phyloP scores from a whole-genome alignment of 2,888 invertebrate genomes.

The Xanthorhoe spadicearia region DNA sequence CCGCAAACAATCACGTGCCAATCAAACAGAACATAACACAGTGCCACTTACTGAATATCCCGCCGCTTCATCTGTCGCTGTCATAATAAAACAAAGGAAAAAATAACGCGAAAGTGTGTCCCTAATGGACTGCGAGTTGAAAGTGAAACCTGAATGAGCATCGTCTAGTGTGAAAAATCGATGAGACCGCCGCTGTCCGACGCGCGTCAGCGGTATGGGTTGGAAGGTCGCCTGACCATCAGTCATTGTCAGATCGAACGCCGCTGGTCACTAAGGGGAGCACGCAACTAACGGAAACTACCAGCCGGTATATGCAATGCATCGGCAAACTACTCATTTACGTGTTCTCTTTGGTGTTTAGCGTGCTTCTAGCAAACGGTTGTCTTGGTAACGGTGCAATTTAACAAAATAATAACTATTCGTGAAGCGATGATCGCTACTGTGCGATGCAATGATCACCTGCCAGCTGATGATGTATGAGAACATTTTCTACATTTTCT shows the following conservation, averaged over 20 bases:
- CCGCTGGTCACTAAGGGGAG: conserved; percentile 43
- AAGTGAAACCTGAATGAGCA: conserved; percentile 71
- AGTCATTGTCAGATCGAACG: conserved; percentile 62
- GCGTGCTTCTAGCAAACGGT: conserved; percentile 64
- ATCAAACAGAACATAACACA: conserved; percentile 61
- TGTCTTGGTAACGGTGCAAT: conserved; percentile 69
- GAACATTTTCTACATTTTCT: conserved; percentile 79
- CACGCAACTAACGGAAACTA: conserved; percentile 54
- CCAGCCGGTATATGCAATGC: conserved; percentile 26
- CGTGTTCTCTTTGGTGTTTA: conserved; percentile 49
- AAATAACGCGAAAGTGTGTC: conserved; percentile 56
- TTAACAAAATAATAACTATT: conserved; percentile 53
- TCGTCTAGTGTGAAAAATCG: conserved; percentile 71
- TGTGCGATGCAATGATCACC: conserved; percentile 71
- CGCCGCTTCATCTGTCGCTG: conserved; percentile 49
- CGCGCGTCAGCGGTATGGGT: conserved; percentile 63
- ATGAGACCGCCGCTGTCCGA: conserved; percentile 68
- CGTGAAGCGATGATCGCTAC: conserved; percentile 63
- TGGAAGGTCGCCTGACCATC: conserved; percentile 69
- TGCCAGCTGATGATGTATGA: conserved; percentile 78
- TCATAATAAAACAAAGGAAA: conserved; percentile 46
- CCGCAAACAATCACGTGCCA: conserved; percentile 72
- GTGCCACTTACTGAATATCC: conserved; percentile 61
- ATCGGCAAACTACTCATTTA: conserved; percentile 40
- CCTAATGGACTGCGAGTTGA: conserved; percentile 65